Base-by-base conservation (phyloP, 2,888 invertebrate genomes). In the Orchesellides sinensis region DNA sequence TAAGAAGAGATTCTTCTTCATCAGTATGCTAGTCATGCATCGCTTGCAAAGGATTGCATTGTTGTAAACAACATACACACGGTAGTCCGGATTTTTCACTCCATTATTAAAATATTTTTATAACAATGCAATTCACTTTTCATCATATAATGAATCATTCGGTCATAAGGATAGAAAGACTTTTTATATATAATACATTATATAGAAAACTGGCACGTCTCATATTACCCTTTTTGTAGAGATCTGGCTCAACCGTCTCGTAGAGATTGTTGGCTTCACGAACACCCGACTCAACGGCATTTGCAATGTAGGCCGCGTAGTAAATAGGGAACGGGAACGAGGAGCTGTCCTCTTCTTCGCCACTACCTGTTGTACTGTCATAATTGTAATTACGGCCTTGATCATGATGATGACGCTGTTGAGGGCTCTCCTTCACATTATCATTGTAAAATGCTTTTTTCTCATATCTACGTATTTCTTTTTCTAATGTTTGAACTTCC, bases 201-300 rank as follows among this genome's bases (percentile, higher is more conserved):
- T n/a, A 32, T 52, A 14, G 68, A 52, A 54, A 59, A 65, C 49
- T 19, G 14, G 23, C 52, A 23, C 12, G 78, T 79, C 70, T 79
- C 79, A 63, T 17, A 47, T 92, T 91, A 90, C 93, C 93, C 90
- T 93, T 92, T 35, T 92, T 91, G 88, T 92, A 94, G 89, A 91
- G 92, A 83, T 90, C 91, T 88, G 90, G 93, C 90, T 92, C 93
- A 89, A 91, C 92, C 89, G 91, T 90, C 88, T 92, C 91, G 87
- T 93, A 93, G 21, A 95, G 89, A 78, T 94, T 92, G 85, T 93
- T 92, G 92, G 94, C 93, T 84, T 92, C 92, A 86, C 92, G 91
- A 89, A 95, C 91, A 1, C 94, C 94, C 88, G 92, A 93, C 87
- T 93, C 92, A 2, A 93, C 92, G n/a, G 94, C 94, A 89, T 93